Conservation (phyloP, 2,797 vertebrate species). For the Ataeniobius toweri region DNA sequence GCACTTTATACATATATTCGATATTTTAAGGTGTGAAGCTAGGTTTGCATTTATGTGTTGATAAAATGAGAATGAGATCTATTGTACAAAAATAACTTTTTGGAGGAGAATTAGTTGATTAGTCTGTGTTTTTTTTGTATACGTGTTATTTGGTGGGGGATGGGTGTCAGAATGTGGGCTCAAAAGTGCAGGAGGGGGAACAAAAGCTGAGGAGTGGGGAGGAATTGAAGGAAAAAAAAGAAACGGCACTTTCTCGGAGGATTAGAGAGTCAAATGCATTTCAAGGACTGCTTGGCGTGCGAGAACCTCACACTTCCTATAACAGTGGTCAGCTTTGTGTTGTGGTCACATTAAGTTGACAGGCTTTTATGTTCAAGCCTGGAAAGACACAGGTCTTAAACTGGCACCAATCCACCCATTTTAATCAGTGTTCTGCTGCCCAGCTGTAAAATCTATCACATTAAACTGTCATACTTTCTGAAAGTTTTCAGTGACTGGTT, state of each 20-base stretch:
- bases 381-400: constrained; percentile 47
- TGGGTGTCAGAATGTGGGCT: constrained; percentile 16
- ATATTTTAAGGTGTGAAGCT: background rate
- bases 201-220: background rate
- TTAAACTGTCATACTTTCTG: background rate
- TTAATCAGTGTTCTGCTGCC: constrained; percentile 8
- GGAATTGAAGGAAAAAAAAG: constrained; percentile 42
- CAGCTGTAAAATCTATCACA: background rate
- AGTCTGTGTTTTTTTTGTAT: constrained; percentile 1
- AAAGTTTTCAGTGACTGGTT: background rate
- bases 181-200: constrained; percentile 36
- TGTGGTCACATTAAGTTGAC: constrained; percentile 63
- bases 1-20: background rate
- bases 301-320: constrained; percentile 65
- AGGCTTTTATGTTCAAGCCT: constrained; percentile 46
- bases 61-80: background rate
- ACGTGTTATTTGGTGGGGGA: background rate
- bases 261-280: constrained; percentile 79
- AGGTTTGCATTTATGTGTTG: background rate
- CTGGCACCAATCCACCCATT: constrained; percentile 17
- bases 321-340: constrained; percentile 62
- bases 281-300: constrained; percentile 64
- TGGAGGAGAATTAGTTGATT: background rate
- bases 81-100: background rate
- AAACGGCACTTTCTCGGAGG: constrained; percentile 62